Percentiles rank a stretch among this genome's conserved stretches.
Evolutionary conservation across 2,113 vertebrate species (phyloP).

Genomic region (Anolis sagrei): DNA sequence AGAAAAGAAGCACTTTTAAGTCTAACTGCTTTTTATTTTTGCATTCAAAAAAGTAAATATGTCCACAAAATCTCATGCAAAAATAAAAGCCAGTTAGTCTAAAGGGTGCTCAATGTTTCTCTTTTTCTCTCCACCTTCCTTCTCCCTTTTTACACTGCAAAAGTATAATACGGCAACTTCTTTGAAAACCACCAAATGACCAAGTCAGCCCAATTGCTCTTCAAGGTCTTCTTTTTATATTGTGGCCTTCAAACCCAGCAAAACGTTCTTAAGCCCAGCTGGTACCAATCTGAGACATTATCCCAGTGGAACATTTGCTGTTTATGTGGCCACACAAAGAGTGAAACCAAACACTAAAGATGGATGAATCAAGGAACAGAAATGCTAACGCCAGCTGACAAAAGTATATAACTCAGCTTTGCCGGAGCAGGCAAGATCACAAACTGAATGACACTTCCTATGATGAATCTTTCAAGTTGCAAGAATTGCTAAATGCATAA

Average conservation of each 20-base stretch:
- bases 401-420: not conserved
- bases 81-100: too few species aligned
- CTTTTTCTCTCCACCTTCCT: too few species aligned
- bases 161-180: too few species aligned
- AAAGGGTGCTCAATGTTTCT: too few species aligned
- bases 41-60: too few species aligned
- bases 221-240: not conserved
- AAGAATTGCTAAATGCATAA: not conserved
- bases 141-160: too few species aligned
- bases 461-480: constrained; percentile 7
- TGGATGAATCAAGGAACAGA: not conserved
- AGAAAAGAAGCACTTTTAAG: too few species aligned
- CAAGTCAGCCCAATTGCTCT: not conserved
- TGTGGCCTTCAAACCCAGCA: not conserved
- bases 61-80: too few species aligned
- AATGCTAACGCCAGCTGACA: not conserved
- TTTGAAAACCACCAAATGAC: too few species aligned
- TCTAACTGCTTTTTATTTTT: too few species aligned
- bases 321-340: not conserved
- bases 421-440: not conserved
- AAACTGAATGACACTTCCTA: not conserved
- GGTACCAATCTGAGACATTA: not conserved
- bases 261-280: not conserved
- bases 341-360: not conserved
- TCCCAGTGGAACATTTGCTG: constrained; percentile 2